Conservation (phyloP, 2,797 vertebrate genomes). For the Sebastes flavidus region DNA sequence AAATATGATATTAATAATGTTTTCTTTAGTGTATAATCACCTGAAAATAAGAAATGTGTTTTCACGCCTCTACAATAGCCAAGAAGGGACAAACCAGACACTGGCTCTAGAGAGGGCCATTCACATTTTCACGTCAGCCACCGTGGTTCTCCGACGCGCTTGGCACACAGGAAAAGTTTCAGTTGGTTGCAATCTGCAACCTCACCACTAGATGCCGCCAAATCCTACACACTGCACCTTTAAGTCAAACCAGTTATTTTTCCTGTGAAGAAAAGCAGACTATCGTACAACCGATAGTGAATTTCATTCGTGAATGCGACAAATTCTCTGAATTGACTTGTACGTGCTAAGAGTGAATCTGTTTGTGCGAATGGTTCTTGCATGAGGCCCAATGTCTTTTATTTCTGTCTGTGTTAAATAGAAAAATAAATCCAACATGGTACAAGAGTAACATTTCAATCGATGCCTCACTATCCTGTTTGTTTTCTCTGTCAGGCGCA, state of each 20-base stretch:
- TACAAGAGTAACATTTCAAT: background rate
- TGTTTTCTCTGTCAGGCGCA: conserved; percentile 87
- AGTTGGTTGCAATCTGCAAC: too few relatives aligned
- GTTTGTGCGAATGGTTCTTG: background rate
- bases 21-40: too few relatives aligned
- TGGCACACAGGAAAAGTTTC: too few relatives aligned
- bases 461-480: conserved; percentile 49
- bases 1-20: too few relatives aligned
- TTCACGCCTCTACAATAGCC: too few relatives aligned
- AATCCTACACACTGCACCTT: too few relatives aligned
- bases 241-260: background rate
- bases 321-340: background rate
- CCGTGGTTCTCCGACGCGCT: too few relatives aligned
- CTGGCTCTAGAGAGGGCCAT: too few relatives aligned
- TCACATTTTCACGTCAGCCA: too few relatives aligned
- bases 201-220: too few relatives aligned
- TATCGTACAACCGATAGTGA: background rate
- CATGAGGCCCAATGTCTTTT: background rate
- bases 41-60: too few relatives aligned
- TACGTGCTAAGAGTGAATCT: background rate
- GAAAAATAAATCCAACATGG: background rate
- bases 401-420: background rate
- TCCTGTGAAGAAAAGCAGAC: background rate
- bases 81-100: too few relatives aligned
- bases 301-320: background rate